Percentiles rank a stretch among this genome's conserved stretches.
phyloP scores from a whole-genome alignment of 2,113 vertebrate species.

The Rissa tridactyla region DNA sequence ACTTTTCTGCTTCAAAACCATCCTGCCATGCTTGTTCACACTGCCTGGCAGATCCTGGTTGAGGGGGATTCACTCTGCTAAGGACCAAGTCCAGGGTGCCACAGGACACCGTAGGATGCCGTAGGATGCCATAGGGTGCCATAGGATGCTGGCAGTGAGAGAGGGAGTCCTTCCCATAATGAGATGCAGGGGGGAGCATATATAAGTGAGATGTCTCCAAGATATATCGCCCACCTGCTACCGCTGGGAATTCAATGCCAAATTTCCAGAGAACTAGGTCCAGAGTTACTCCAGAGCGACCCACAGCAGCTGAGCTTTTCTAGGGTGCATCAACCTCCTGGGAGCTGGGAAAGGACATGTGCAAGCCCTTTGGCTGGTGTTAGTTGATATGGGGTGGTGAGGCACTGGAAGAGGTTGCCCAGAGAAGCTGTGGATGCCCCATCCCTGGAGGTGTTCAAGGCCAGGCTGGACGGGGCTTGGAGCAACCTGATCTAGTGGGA shows the following conservation, averaged over 20 bases:
- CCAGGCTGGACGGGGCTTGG: not conserved
- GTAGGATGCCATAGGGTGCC: not conserved
- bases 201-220: not conserved
- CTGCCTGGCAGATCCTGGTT: not conserved
- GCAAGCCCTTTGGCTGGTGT: not conserved
- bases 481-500: not conserved
- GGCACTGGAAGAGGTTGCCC: not conserved
- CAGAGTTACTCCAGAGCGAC: not conserved
- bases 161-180: not conserved
- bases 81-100: not conserved
- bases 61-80: not conserved
- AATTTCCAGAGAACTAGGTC: not conserved
- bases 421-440: not conserved
- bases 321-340: not conserved
- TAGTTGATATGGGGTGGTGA: not conserved
- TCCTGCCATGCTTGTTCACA: not conserved
- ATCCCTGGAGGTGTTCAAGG: not conserved
- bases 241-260: not conserved
- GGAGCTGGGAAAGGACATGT: fast-evolving
- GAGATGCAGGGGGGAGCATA: too few species aligned
- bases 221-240: not conserved
- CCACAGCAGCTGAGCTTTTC: not conserved
- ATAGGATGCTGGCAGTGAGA: not conserved
- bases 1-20: not conserved
- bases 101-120: not conserved